These are phyloP conservation scores for Channa maculata DNA, from an alignment of 2,113 vertebrate genomes.

Conservation along the genomic window DNA sequence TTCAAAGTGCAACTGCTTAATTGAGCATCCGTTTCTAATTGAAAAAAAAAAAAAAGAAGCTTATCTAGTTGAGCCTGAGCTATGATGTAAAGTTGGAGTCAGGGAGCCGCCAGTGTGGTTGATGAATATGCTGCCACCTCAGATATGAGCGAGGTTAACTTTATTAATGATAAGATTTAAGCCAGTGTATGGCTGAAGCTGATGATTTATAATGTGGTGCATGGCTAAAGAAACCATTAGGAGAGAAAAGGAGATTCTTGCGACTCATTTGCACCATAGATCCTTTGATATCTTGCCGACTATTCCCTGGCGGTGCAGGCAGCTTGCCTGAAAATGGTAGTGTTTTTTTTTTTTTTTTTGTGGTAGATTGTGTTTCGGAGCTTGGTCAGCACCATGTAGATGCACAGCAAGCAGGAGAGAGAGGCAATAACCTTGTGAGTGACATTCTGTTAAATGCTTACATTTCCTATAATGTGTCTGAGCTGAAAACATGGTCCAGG, in stretches of 20 bases:
- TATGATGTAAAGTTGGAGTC: constrained; percentile 50
- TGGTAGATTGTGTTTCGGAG: constrained; percentile 82
- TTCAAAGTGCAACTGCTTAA: constrained; percentile 62
- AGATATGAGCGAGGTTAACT: constrained; percentile 65
- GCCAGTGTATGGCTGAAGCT: constrained; percentile 39
- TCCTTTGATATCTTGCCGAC: constrained; percentile 71
- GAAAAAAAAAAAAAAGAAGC: constrained; percentile 44
- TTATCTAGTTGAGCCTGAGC: constrained; percentile 43
- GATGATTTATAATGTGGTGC: constrained; percentile 60
- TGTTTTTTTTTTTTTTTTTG: constrained; percentile 29
- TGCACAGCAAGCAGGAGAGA: constrained; percentile 74
- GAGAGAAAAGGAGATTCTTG: constrained; percentile 66
- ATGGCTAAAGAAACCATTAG: constrained; percentile 64
- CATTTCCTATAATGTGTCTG: constrained; percentile 75
- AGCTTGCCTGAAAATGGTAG: constrained; percentile 73
- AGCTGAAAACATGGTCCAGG: constrained; percentile 66
- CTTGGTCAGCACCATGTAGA: constrained; percentile 84
- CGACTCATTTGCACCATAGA: constrained; percentile 76
- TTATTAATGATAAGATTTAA: constrained; percentile 69
- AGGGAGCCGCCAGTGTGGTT: constrained; percentile 16
- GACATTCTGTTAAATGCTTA: constrained; percentile 83
- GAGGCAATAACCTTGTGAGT: constrained; percentile 84
- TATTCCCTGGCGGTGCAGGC: constrained; percentile 49
- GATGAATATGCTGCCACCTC: constrained; percentile 59
- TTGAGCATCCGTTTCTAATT: constrained; percentile 64